phyloP scores from a whole-genome alignment of 2,797 vertebrate genomes.

The Coranthus polyacanthus region DNA sequence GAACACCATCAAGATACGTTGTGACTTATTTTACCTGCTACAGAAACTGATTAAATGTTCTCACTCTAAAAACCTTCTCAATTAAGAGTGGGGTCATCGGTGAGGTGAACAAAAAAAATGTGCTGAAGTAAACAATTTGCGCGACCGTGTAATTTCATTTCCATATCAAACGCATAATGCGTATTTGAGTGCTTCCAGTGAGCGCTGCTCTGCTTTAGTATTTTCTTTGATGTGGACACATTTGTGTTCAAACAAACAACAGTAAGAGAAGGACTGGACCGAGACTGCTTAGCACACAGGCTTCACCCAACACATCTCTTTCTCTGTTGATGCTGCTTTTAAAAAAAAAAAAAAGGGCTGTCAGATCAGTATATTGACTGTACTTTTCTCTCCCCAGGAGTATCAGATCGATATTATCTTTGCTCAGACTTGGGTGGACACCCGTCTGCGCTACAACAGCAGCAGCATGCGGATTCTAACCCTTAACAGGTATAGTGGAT shows the following conservation, averaged over 20 bases:
- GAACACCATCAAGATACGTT: no score
- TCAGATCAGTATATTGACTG: slow-evolving; percentile 54
- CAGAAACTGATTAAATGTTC: not conserved
- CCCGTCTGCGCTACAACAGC: slow-evolving; percentile 93
- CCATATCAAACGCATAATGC: slow-evolving; percentile 66
- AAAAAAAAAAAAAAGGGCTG: slow-evolving; percentile 9
- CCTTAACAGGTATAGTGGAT: slow-evolving; percentile 76
- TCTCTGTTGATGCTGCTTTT: slow-evolving; percentile 8
- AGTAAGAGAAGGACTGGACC: slow-evolving; percentile 21
- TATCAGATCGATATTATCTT: slow-evolving; percentile 98
- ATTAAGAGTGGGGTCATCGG: slow-evolving; percentile 30
- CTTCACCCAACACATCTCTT: slow-evolving; percentile 19
- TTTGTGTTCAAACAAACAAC: slow-evolving; percentile 49
- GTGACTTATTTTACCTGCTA: slow-evolving; percentile 1
- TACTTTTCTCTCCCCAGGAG: slow-evolving; percentile 83
- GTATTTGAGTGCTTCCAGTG: slow-evolving; percentile 27
- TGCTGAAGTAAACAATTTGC: slow-evolving; percentile 53
- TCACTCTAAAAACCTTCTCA: slow-evolving; percentile 14
- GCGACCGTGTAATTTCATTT: slow-evolving; percentile 54
- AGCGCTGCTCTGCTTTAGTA: slow-evolving; percentile 12
- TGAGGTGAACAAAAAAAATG: slow-evolving; percentile 25
- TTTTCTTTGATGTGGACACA: slow-evolving; percentile 63
- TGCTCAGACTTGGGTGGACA: slow-evolving; percentile 94
- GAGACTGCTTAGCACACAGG: slow-evolving; percentile 7
- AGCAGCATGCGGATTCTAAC: slow-evolving; percentile 93